Percentiles rank a stretch among this genome's conserved stretches.
Conservation (phyloP, 2,113 vertebrate species). For the Myrmecobius fasciatus region DNA sequence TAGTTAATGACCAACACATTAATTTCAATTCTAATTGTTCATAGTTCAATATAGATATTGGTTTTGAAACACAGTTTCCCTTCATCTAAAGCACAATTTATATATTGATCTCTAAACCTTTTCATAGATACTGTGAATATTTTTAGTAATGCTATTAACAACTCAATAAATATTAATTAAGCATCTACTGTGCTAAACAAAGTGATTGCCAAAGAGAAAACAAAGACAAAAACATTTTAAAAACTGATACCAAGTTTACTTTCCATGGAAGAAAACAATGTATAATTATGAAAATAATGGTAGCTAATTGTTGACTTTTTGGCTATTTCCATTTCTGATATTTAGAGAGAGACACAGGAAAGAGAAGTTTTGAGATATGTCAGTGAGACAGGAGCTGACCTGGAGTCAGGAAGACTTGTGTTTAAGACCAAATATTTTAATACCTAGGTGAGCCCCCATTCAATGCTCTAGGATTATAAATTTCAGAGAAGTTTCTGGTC, state of each 20-base stretch:
- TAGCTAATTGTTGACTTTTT: background rate
- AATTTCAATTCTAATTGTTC: background rate
- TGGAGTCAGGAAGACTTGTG: background rate
- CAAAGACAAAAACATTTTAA: background rate
- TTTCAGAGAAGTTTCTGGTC: background rate
- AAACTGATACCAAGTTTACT: background rate
- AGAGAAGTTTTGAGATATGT: background rate
- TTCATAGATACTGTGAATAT: background rate
- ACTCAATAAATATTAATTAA: background rate
- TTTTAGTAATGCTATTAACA: background rate
- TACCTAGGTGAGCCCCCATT: background rate
- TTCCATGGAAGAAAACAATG: background rate
- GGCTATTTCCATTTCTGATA: background rate
- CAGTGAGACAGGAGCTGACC: background rate
- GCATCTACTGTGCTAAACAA: background rate
- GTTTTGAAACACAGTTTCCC: background rate
- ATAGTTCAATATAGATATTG: background rate
- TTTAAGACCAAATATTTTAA: background rate
- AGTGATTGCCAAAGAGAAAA: background rate
- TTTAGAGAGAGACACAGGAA: background rate
- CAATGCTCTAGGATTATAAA: background rate
- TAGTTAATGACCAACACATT: background rate
- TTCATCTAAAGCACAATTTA: background rate
- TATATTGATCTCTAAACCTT: background rate
- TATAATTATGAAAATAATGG: background rate